Percentiles rank a stretch among this genome's conserved stretches.
phyloP scores from a whole-genome alignment of 2,888 invertebrate genomes.

The Amphipyra tragopoginis region DNA sequence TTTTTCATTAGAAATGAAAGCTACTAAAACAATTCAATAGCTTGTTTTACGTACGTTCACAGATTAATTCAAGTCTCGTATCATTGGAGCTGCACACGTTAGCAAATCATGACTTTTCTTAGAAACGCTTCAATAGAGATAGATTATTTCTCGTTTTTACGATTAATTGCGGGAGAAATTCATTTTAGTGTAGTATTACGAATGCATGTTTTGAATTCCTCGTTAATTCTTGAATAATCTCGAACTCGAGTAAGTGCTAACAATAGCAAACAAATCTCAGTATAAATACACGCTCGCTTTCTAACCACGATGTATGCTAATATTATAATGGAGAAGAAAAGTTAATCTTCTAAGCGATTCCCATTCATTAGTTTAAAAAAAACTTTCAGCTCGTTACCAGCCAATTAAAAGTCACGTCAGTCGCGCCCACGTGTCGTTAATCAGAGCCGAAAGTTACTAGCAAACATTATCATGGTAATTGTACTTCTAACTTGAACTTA shows the following conservation, averaged over 20 bases:
- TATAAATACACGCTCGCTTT: slow-evolving; percentile 75
- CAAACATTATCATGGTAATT: slow-evolving; percentile 51
- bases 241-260: slow-evolving; percentile 31
- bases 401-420: slow-evolving; percentile 81
- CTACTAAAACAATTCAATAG: slow-evolving; percentile 77
- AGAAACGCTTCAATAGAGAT: slow-evolving; percentile 79
- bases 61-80: slow-evolving; percentile 71
- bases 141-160: slow-evolving; percentile 80
- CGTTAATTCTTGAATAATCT: slow-evolving; percentile 43
- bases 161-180: slow-evolving; percentile 69
- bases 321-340: slow-evolving; percentile 74
- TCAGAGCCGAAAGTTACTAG: slow-evolving; percentile 80
- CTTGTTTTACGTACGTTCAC: slow-evolving; percentile 70
- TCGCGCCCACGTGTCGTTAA: slow-evolving; percentile 69
- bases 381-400: slow-evolving; percentile 81
- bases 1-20: slow-evolving; percentile 81
- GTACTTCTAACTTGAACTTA: slow-evolving; percentile 19
- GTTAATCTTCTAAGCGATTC: slow-evolving; percentile 72
- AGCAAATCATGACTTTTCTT: slow-evolving; percentile 75
- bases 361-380: slow-evolving; percentile 79
- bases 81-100: slow-evolving; percentile 67
- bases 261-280: slow-evolving; percentile 54
- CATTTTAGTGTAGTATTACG: slow-evolving; percentile 48
- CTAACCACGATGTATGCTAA: slow-evolving; percentile 69
- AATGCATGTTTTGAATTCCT: slow-evolving; percentile 33